phyloP scores from a whole-genome alignment of 2,113 vertebrate genomes.

The Sphyrna mokarran region DNA sequence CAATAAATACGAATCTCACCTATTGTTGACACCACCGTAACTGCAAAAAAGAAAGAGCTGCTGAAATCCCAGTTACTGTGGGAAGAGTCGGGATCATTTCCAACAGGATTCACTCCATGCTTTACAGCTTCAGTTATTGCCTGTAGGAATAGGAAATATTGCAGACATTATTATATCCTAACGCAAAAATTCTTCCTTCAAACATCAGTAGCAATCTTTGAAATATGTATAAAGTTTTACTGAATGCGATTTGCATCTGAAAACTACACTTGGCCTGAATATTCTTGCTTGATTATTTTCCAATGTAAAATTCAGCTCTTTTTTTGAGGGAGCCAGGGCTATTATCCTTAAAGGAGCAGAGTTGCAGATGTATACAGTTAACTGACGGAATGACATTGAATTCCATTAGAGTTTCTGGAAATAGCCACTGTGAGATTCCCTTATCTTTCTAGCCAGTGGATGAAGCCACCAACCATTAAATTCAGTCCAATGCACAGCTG shows the following conservation, averaged over 20 bases:
- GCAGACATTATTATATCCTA: not conserved
- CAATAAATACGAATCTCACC: slow-evolving; percentile 44
- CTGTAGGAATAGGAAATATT: slow-evolving; percentile 39
- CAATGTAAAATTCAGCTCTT: not conserved
- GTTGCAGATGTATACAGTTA: no score
- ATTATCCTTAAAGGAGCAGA: no score
- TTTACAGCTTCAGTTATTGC: slow-evolving; percentile 51
- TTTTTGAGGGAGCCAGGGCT: not conserved
- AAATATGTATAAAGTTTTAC: not conserved
- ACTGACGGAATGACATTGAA: no score
- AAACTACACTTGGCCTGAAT: not conserved
- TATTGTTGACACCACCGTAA: slow-evolving; percentile 54
- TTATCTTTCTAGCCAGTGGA: no score
- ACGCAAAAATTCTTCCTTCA: not conserved
- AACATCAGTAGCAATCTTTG: not conserved
- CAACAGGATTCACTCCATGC: slow-evolving; percentile 49
- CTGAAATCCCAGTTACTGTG: slow-evolving; percentile 56
- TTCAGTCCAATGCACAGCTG: no score
- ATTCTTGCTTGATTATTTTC: not conserved
- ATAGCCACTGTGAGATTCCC: no score
- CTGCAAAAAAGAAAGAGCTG: slow-evolving; percentile 58
- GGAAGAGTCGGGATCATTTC: slow-evolving; percentile 43
- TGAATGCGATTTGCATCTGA: not conserved
- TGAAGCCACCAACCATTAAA: no score
- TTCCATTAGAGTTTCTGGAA: no score